Evolutionary conservation across 2,888 invertebrate species (phyloP).

Genomic region (Heliconius charithonia): DNA sequence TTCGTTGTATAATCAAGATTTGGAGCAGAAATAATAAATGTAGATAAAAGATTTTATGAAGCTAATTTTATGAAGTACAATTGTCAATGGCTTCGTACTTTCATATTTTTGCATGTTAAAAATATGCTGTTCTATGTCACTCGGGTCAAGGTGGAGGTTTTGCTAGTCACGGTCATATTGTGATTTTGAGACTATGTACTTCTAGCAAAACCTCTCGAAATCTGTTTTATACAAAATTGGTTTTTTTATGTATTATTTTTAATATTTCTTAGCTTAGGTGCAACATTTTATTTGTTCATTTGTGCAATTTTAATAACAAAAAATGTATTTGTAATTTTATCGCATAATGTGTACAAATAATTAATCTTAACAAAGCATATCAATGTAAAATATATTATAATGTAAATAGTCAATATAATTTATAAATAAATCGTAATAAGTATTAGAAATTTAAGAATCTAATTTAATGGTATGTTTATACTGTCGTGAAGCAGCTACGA

Average conservation of each 20-base stretch:
- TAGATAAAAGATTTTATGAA: background rate
- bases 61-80: background rate
- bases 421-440: slow-evolving; percentile 7
- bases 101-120: slow-evolving; percentile 2
- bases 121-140: slow-evolving; percentile 2
- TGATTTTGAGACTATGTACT: background rate
- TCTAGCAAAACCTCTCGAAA: background rate
- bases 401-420: slow-evolving; percentile 51
- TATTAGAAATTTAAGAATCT: slow-evolving; percentile 2
- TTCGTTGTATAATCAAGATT: background rate
- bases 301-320: no score
- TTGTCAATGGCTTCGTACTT: background rate
- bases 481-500: background rate
- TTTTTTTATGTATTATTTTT: background rate
- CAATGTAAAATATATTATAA: slow-evolving; percentile 59
- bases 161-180: slow-evolving; percentile 1
- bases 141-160: slow-evolving; percentile 11
- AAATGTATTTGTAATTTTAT: slow-evolving; percentile 9
- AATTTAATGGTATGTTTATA: background rate
- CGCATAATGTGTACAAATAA: slow-evolving; percentile 50
- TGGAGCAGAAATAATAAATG: background rate
- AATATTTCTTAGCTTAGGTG: background rate
- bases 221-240: background rate
- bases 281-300: background rate
- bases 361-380: slow-evolving; percentile 73